Evolutionary conservation across 2,113 vertebrate species (phyloP).

Genomic region (Craseonycteris thonglongyai): DNA sequence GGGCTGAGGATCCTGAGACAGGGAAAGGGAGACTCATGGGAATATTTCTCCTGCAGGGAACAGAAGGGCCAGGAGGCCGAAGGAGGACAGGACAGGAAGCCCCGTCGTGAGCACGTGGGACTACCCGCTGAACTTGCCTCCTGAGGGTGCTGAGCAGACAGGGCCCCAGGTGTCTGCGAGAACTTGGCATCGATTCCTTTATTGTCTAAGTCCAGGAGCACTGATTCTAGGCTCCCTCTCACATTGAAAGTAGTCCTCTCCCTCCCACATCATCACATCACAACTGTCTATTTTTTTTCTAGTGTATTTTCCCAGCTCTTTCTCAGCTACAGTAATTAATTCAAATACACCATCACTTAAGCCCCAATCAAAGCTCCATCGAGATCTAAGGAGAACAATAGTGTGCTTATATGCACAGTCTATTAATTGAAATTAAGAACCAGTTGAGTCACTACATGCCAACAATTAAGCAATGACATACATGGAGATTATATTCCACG

Average conservation of each 20-base stretch:
- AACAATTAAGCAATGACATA: constrained; percentile 76
- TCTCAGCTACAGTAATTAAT: constrained; percentile 78
- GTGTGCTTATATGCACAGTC: constrained; percentile 66
- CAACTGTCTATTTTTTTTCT: constrained; percentile 49
- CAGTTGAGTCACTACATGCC: constrained; percentile 77
- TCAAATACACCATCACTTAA: constrained; percentile 78
- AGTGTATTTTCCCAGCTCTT: constrained; percentile 69
- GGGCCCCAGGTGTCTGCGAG: background rate
- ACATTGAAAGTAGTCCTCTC: background rate
- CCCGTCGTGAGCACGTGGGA: background rate
- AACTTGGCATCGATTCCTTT: background rate
- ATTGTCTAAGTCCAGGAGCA: background rate
- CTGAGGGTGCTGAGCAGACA: fast-evolving
- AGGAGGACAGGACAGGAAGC: background rate
- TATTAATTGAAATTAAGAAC: constrained; percentile 74
- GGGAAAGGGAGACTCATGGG: background rate
- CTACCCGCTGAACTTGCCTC: background rate
- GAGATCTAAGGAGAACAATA: constrained; percentile 78
- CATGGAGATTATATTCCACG: constrained; percentile 57
- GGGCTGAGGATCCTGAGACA: background rate
- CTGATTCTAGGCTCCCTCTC: background rate
- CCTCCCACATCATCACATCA: constrained; percentile 60
- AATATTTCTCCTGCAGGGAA: background rate
- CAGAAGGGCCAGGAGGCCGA: background rate
- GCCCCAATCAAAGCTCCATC: constrained; percentile 79